Evolutionary conservation across 2,113 vertebrate genomes (phyloP), one percentile per base, ranked within the genome.

Genomic region (Andinoacara biseriatus): DNA sequence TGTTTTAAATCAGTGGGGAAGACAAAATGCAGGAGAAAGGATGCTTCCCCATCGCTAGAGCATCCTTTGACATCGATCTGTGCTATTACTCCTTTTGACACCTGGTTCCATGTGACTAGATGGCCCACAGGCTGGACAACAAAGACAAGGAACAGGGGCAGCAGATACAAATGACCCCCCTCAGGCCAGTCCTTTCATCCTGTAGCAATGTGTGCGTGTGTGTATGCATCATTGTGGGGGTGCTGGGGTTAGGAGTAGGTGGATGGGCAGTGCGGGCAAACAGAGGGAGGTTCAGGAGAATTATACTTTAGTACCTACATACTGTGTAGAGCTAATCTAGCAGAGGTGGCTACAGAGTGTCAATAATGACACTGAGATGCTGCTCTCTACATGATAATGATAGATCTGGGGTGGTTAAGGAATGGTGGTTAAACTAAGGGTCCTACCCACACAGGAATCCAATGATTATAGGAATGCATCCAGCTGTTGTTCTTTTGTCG

Each of bases 41-140:
- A 85, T 74, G 81, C 67, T 58, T 84, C 74, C 85, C 86, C 8
- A 18, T 89, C 75, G 75, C 78, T 60, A n/a, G 58, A 10, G 46
- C 85, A 82, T 91, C 81, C 67, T 81, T 80, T 87, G 88, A 83
- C 90, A 81, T 84, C 38, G 58, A 90, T 90, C 80, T 82, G 83
- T 76, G 87, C 90, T 62, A 93, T 93, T 92, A 94, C 92, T 93
- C 91, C 79, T 86, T 84, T 76, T 93, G 91, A 90, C 92, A 84
- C 85, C 83, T 85, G 75, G 86, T 89, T 90, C 91, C 86, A 81
- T 90, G 90, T 83, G 86, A 87, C 82, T 80, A 75, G 80, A 86
- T 85, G 82, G 81, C 91, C 89, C 46, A 62, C 65, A 78, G 91
- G 88, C 88, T 84, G 79, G 91, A 89, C 88, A 91, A 63, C 82